phyloP scores from a whole-genome alignment of 2,113 vertebrate genomes.

The Sarotherodon lohbergeri region DNA sequence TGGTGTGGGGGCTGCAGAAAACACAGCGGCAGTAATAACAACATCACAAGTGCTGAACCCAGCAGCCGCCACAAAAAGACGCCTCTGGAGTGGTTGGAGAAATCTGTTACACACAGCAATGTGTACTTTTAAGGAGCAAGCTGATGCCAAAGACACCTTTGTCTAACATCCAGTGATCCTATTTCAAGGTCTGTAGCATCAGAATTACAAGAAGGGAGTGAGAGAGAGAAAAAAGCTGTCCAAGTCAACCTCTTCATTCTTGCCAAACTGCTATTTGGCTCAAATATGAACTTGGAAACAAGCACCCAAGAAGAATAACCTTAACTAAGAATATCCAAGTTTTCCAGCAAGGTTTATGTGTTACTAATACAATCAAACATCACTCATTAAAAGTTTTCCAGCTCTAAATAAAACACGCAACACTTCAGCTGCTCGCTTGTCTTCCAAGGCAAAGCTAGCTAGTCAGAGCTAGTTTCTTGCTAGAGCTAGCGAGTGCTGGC shows the following conservation, averaged over 20 bases:
- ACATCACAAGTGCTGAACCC: constrained; percentile 7
- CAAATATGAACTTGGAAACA: background rate
- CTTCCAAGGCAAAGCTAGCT: background rate
- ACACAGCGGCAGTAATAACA: constrained; percentile 5
- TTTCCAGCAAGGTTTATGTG: background rate
- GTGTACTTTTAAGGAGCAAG: background rate
- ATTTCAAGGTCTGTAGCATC: background rate
- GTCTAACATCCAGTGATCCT: background rate
- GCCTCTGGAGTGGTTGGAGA: background rate
- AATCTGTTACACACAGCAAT: background rate
- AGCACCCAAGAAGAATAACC: background rate
- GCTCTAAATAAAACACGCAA: background rate
- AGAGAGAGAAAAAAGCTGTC: background rate
- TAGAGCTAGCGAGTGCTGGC: background rate
- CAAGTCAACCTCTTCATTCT: background rate
- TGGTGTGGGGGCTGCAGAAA: background rate
- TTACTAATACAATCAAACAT: background rate
- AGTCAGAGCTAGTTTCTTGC: background rate
- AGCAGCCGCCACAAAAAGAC: background rate
- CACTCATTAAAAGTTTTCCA: background rate
- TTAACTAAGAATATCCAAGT: background rate
- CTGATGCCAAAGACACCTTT: constrained; percentile 5
- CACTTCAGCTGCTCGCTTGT: background rate
- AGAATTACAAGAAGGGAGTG: background rate
- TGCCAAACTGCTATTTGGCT: background rate